A percentile compares a stretch with the other conserved stretches of the same genome.
Evolutionary conservation across 2,113 vertebrate species (phyloP).

Genomic region (Labeo rohita): DNA sequence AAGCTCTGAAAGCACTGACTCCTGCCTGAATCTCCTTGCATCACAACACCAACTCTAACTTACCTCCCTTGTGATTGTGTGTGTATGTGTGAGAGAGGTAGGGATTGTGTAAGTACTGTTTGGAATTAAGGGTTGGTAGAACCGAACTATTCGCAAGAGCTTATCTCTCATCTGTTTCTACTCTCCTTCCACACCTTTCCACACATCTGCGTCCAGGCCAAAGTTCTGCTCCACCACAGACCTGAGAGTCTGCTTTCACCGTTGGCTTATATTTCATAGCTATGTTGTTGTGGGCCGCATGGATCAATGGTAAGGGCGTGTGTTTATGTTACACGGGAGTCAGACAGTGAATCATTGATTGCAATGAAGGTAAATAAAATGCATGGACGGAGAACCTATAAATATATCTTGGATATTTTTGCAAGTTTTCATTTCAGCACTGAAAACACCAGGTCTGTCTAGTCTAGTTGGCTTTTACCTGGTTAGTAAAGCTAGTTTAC

Average conservation of each 20-base stretch:
- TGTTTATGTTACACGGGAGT: conserved; percentile 55
- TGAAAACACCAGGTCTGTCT: neutral
- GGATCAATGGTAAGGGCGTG: conserved; percentile 53
- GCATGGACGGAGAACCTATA: conserved; percentile 9
- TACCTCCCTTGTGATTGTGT: conserved; percentile 43
- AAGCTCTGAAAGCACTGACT: conserved; percentile 54
- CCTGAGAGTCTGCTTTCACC: conserved; percentile 38
- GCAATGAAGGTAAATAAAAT: conserved; percentile 34
- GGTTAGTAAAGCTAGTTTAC: neutral
- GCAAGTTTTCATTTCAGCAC: neutral
- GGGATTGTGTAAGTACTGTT: conserved; percentile 17
- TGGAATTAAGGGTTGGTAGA: neutral
- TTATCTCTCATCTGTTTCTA: conserved; percentile 19
- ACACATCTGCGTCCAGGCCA: conserved; percentile 38
- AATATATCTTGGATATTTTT: neutral
- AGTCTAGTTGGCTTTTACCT: neutral
- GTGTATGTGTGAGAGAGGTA: neutral
- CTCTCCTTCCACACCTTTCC: conserved; percentile 29
- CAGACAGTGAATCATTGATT: conserved; percentile 27
- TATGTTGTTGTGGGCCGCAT: conserved; percentile 50
- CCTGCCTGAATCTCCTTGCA: conserved; percentile 27
- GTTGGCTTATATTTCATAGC: conserved; percentile 55
- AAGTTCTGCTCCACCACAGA: conserved; percentile 43
- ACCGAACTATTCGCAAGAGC: conserved; percentile 13
- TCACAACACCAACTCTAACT: conserved; percentile 51